Base-by-base conservation (phyloP, 2,113 vertebrate genomes). In the Macaca fascicularis region DNA sequence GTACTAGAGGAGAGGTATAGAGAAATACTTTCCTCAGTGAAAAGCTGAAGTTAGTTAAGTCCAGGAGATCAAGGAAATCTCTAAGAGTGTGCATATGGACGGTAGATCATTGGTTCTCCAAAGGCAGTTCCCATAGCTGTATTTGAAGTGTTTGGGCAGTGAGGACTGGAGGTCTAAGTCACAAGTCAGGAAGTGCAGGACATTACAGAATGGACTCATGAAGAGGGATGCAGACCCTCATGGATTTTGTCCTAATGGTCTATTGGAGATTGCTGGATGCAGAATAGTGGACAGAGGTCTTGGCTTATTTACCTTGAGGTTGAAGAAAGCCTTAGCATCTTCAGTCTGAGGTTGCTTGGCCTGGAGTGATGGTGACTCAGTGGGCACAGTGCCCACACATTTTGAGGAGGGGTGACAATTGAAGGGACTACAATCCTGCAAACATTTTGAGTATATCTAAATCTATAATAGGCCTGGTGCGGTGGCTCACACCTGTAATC, bases 201-300 rank as follows among this genome's bases (percentile, higher is more conserved):
- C 19, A 13, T 17, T 50, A 9, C 43, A 5, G 20, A 45, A 27
- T 0, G 25, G 10, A 70, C 32, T 57, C 2, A 10, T 12, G 22
- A 75, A 50, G 22, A 72, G 12, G 10, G 10, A 19, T 50, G 17
- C 69, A 20, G 14, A 2, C 25, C 11, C n/a, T 82, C 6, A 6
- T 0, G 30, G 22, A 22, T 67, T 67, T 40, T 74, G 20, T n/a
- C 38, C 40, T 57, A 19, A 17, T 19, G 23, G n/a, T 82, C 40
- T 86, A 12, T 43, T 50, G 32, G 19, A 74, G 30, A 13, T n/a
- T 50, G 10, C 6, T 59, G 23, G 32, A 48, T 43, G 22, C 8
- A 59, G 16, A 79, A 19, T 30, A 35, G 19, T 79, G 40, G 13
- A 45, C 81, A 84, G 40, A 40, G 14, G 69, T 4, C 40, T 52